These are phyloP conservation scores for Philereme vetulata DNA, from an alignment of 2,888 invertebrate species.

Conservation along the genomic window DNA sequence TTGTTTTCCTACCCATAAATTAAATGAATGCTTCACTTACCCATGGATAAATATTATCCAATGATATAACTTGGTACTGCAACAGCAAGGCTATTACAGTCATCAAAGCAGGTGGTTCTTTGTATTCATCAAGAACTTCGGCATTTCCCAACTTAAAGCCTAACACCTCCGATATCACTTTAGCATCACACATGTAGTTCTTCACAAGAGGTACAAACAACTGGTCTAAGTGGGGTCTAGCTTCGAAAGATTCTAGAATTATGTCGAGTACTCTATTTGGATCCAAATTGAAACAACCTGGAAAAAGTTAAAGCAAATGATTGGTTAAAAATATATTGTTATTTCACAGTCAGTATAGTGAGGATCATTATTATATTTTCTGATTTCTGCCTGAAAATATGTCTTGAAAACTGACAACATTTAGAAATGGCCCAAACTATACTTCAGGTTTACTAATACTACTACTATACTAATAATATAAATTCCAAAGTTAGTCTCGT, in stretches of 20 bases:
- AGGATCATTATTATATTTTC: too few relatives aligned
- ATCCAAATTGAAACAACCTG: constrained; percentile 99
- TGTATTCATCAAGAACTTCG: constrained; percentile 80
- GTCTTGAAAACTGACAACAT: too few relatives aligned
- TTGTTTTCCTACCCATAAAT: too few relatives aligned
- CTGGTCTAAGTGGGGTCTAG: constrained; percentile 89
- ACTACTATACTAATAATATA: too few relatives aligned
- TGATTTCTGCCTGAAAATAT: too few relatives aligned
- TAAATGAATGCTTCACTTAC: constrained; percentile 74
- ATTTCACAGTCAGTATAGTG: too few relatives aligned
- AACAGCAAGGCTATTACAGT: constrained; percentile 94
- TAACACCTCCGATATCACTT: constrained; percentile 95
- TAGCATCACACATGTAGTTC: constrained; percentile 93
- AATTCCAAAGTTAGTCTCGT: too few relatives aligned
- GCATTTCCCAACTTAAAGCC: constrained; percentile 95
- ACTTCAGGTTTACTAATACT: too few relatives aligned
- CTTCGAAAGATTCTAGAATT: constrained; percentile 98
- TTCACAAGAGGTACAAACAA: constrained; percentile 93
- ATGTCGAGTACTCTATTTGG: constrained; percentile 98
- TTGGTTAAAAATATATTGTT: too few relatives aligned
- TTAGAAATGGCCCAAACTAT: too few relatives aligned
- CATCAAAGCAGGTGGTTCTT: constrained; percentile 93
- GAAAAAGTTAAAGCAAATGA: constrained; percentile 43
- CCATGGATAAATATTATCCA: constrained; percentile 96
- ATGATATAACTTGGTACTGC: constrained; percentile 92